Base-by-base conservation (phyloP, 2,888 invertebrate species). In the Minunthozetes semirufus region DNA sequence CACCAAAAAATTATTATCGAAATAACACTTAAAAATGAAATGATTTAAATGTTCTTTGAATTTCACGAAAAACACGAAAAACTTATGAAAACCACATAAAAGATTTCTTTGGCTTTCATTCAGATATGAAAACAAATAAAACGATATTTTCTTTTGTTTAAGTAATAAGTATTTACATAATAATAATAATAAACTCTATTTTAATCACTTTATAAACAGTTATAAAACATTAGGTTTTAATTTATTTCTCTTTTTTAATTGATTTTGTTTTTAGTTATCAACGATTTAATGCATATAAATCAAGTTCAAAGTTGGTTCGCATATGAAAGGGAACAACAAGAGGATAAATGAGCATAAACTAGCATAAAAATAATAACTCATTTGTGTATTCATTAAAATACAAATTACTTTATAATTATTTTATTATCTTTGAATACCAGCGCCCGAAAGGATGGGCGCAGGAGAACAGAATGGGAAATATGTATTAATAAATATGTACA, bases 361-460 rank as follows among this genome's bases (percentile, higher is more conserved):
- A 17, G n/a, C 27, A 66, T 19, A 38, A 66, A 38, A 38, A 42
- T 42, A 66, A 66, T n/a, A 38, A 66, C 38, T 66, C 13, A 38
- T 66, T 66, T 66, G 19, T 29, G 38, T 66, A 38, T 66, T 38
- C 63, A 66, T 66, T 66, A 38, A 38, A 66, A 66, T 66, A 66
- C 38, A 66, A 66, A 66, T 66, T 66, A 66, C 38, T n/a, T 38
- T 66, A 66, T 66, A 66, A 66, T 66, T 66, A 19, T 66, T 66
- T 66, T 66, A 42, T 38, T 66, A 66, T 66, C 33, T 42, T 59
- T 19, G 59, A 9, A 15, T 27, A 27, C 25, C 25, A 59, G 59
- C 27, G 59, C 25, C 19, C n/a, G 38, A 63, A 33, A 63, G 63
- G 63, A 63, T 70, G 70, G 70, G 70, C 70, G 70, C 70, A n/a